Conservation (phyloP, 2,797 vertebrate genomes). For the Rostrhamus sociabilis region DNA sequence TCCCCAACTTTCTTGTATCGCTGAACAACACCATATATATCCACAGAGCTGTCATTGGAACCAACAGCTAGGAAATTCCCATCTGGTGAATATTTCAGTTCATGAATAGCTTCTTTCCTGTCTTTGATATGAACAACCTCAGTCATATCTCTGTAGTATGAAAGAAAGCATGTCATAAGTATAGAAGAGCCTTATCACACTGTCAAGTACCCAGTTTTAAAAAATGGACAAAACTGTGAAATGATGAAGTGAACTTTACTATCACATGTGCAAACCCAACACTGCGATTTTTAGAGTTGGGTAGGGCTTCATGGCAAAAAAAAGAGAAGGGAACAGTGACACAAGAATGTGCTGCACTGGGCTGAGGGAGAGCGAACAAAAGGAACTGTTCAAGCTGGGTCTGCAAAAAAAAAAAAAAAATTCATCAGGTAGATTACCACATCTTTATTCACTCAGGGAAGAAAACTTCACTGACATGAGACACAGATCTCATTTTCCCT, state of each 20-base stretch:
- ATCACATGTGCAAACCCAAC: not conserved
- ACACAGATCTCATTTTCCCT: not conserved
- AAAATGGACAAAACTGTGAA: not conserved
- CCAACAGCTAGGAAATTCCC: constrained; percentile 93
- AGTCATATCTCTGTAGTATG: constrained; percentile 92
- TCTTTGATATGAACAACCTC: constrained; percentile 99
- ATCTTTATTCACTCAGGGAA: not conserved
- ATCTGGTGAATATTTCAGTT: constrained; percentile 97
- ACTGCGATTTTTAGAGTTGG: not conserved
- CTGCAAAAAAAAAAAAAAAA: not conserved
- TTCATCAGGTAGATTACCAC: not conserved
- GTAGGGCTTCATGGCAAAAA: not conserved
- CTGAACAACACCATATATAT: constrained; percentile 94
- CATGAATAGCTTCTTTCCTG: constrained; percentile 97
- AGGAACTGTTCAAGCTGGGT: not conserved
- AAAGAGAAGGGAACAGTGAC: not conserved
- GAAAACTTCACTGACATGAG: not conserved
- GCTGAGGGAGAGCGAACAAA: not conserved
- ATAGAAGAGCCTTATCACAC: not conserved
- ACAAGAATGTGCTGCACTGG: not conserved
- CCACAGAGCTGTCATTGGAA: constrained; percentile 95
- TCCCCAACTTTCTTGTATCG: constrained; percentile 98
- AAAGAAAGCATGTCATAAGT: constrained; percentile 48
- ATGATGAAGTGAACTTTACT: not conserved
- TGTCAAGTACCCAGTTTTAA: not conserved